A percentile compares a stretch with the other conserved stretches of the same genome.
Conservation (phyloP, 2,888 invertebrate species). For the Philhelius pedissequus region DNA sequence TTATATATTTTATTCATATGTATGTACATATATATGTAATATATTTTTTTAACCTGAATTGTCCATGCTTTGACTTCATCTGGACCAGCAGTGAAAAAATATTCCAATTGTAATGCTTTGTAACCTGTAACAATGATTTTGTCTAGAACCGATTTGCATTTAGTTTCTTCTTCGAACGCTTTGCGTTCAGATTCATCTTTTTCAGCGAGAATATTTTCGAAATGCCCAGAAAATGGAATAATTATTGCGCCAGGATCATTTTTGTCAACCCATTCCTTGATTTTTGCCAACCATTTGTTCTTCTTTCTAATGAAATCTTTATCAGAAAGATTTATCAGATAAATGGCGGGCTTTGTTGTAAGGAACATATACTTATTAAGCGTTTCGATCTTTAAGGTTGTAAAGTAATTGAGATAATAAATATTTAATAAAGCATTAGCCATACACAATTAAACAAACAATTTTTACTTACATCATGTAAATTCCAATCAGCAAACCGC, state of each 20-base stretch:
- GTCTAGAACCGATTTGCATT: slow-evolving; percentile 91
- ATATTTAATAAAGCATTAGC: background rate
- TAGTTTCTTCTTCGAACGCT: slow-evolving; percentile 90
- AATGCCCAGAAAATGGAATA: slow-evolving; percentile 96
- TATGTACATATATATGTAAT: too few species aligned
- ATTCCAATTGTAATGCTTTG: slow-evolving; percentile 96
- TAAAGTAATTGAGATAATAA: background rate
- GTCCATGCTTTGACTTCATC: slow-evolving; percentile 99
- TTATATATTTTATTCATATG: too few species aligned
- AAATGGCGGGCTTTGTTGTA: slow-evolving; percentile 98
- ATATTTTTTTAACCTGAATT: slow-evolving; percentile 88
- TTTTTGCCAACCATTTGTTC: slow-evolving; percentile 97
- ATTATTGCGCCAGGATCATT: slow-evolving; percentile 96
- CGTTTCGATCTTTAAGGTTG: slow-evolving; percentile 90
- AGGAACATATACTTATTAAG: slow-evolving; percentile 97
- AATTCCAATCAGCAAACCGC: slow-evolving; percentile 95
- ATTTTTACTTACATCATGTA: slow-evolving; percentile 87
- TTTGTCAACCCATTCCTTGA: slow-evolving; percentile 99
- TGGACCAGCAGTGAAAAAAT: slow-evolving; percentile 98
- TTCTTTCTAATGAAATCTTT: slow-evolving; percentile 99
- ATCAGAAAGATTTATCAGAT: slow-evolving; percentile 97
- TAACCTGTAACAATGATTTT: slow-evolving; percentile 99
- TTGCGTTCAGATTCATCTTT: slow-evolving; percentile 89
- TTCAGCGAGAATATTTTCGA: slow-evolving; percentile 92
- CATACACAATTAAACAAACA: background rate